Evolutionary conservation across 2,888 invertebrate genomes (phyloP).

Genomic region (Portevinia maculata): DNA sequence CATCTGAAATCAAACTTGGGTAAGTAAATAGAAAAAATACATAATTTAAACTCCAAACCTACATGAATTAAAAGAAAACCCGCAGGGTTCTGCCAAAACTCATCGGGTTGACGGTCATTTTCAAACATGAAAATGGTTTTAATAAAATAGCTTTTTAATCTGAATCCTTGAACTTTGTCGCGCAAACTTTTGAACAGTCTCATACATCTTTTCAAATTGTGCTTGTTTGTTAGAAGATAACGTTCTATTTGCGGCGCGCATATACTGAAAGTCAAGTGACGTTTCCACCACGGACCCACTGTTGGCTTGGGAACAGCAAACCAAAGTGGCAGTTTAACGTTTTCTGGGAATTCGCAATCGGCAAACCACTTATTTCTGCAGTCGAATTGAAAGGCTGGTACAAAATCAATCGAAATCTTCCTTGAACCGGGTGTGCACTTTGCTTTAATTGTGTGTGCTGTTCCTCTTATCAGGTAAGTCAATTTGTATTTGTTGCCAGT

Average conservation of each 20-base stretch:
- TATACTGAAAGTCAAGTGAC: constrained; percentile 65
- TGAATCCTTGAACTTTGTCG: constrained; percentile 69
- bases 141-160: constrained; percentile 76
- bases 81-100: constrained; percentile 69
- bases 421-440: constrained; percentile 44
- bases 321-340: constrained; percentile 44
- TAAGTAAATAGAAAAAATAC: background rate
- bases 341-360: constrained; percentile 33
- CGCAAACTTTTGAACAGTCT: constrained; percentile 77
- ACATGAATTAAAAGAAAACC: constrained; percentile 69
- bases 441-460: constrained; percentile 75
- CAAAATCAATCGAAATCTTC: constrained; percentile 77
- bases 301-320: constrained; percentile 76
- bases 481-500: constrained; percentile 52
- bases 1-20: constrained; percentile 65
- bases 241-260: constrained; percentile 75
- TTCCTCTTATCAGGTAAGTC: constrained; percentile 60
- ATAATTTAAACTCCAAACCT: background rate
- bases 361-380: constrained; percentile 60
- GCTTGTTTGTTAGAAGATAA: constrained; percentile 58
- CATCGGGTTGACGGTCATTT: background rate
- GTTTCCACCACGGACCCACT: constrained; percentile 21
- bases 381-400: constrained; percentile 76
- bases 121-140: constrained; percentile 76
- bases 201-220: constrained; percentile 68